Percentiles rank a stretch among this genome's conserved stretches.
These are phyloP conservation scores for Andrena camellia DNA, from an alignment of 2,888 invertebrate genomes.

Conservation along the genomic window DNA sequence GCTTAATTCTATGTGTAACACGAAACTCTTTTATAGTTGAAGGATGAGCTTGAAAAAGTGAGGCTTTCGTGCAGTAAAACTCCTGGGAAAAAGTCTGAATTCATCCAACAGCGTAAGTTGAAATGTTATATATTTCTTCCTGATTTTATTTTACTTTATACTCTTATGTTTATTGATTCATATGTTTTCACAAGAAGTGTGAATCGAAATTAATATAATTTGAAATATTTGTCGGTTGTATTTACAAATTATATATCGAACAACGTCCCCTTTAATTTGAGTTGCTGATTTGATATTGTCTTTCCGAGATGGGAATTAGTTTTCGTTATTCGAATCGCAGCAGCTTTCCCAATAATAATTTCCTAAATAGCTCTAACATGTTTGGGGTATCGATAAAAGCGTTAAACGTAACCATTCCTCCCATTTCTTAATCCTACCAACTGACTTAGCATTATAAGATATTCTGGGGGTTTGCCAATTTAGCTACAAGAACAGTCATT, in stretches of 20 bases:
- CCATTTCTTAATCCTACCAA: slow-evolving; percentile 36
- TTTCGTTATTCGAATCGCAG: slow-evolving; percentile 7
- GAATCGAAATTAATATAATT: slow-evolving; percentile 9
- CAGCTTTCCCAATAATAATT: slow-evolving; percentile 24
- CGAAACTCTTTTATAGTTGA: slow-evolving; percentile 69
- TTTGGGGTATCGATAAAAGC: slow-evolving; percentile 26
- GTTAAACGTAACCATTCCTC: slow-evolving; percentile 46
- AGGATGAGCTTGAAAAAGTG: slow-evolving; percentile 74
- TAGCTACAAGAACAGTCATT: slow-evolving; percentile 73
- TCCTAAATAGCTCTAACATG: slow-evolving; percentile 45
- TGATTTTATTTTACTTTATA: slow-evolving; percentile 27
- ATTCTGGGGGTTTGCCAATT: slow-evolving; percentile 75
- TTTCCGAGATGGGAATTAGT: slow-evolving; percentile 12
- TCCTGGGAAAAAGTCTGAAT: slow-evolving; percentile 42
- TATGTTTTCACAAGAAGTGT: background rate
- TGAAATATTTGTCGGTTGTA: slow-evolving; percentile 1
- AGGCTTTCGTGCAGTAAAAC: slow-evolving; percentile 69
- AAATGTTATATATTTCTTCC: slow-evolving; percentile 11
- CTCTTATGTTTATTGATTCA: slow-evolving; percentile 1
- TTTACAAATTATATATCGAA: slow-evolving; percentile 13
- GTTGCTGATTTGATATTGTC: slow-evolving; percentile 24
- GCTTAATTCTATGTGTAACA: background rate
- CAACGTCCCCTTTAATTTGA: slow-evolving; percentile 20
- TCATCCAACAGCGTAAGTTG: slow-evolving; percentile 67
- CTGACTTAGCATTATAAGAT: slow-evolving; percentile 66